These are phyloP conservation scores for Gallinago stenura DNA, from an alignment of 2,797 vertebrate genomes.

Conservation along the genomic window DNA sequence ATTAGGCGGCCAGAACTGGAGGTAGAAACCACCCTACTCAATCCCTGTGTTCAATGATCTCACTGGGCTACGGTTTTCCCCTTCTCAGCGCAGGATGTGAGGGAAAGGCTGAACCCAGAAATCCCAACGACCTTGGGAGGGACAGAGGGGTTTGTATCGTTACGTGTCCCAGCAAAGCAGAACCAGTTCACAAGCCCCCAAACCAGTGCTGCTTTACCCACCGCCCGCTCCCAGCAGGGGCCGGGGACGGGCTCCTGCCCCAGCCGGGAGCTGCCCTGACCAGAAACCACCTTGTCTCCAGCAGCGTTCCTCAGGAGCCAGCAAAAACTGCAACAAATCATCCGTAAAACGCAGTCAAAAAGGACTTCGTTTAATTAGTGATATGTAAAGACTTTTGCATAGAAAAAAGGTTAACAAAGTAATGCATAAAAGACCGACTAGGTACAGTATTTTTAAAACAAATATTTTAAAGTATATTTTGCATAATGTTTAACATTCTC, in stretches of 20 bases:
- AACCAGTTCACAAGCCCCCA: neutral
- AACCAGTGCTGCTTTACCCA: neutral
- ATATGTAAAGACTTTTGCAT: constrained; percentile 88
- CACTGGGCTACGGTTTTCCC: neutral
- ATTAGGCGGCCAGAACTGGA: neutral
- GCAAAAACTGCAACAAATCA: constrained; percentile 57
- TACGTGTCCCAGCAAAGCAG: neutral
- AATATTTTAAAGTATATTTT: constrained; percentile 84
- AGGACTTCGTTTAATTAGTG: constrained; percentile 86
- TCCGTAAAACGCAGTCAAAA: constrained; percentile 77
- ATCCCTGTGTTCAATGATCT: neutral
- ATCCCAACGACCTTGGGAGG: neutral
- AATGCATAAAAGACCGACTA: constrained; percentile 81
- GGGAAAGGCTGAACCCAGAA: neutral
- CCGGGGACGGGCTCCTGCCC: neutral
- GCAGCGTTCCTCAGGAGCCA: neutral
- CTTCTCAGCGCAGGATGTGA: neutral
- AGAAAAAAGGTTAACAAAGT: constrained; percentile 89
- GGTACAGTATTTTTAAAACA: constrained; percentile 88
- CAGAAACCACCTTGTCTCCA: neutral
- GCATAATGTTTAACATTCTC: constrained; percentile 86
- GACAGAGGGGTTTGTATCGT: neutral
- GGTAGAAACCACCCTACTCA: neutral
- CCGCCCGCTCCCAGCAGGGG: too few relatives aligned
- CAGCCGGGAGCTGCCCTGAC: neutral